Base-by-base conservation (phyloP, 2,797 vertebrate genomes). In the Aphelocoma californica region DNA sequence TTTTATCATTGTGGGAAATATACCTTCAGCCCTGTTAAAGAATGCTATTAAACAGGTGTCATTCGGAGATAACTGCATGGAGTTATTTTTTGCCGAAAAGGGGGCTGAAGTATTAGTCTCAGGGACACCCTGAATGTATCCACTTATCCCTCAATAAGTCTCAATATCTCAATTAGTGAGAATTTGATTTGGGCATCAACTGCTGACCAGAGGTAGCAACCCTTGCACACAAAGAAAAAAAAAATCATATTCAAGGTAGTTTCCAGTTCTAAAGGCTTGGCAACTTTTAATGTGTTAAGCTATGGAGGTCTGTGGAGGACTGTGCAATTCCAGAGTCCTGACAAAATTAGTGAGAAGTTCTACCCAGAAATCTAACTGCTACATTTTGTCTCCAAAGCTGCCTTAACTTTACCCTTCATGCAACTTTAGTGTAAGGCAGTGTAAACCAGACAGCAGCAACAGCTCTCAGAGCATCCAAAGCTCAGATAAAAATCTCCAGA, bases 31-130 rank as follows among this genome's bases (percentile, higher is more conserved):
- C 51, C 45, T 66, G 47, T 75, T 94, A 86, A 81, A 95, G 58
- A 81, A 72, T 64, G 62, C 11, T 66, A n/a, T 88, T 92, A 74
- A 94, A 90, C 67, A 88, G 48, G 88, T 90, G 86, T 82, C 60
- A 88, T 81, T 92, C 67, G 19, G 31, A 88, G 26, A 66, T n/a
- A 72, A 75, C 11, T 44, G 8, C 16, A 54, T 2, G 26, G 25
- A 26, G 17, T 10, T 89, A 24, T 23, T 77, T 69, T 57, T 10
- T 67, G 61, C 26, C 32, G 70, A 83, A 92, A 69, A 32, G 3
- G 25, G 2, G 3, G 3, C 3, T 61, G 54, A 86, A 75, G 28
- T 7, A 81, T 82, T 78, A 74, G 26, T n/a, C 19, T 78, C n/a
- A n/a, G 32, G 12, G 8, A 56, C 7, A 4, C 5, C 7, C 20